Conservation (phyloP, 2,888 invertebrate genomes). For the Anoncus sp. region DNA sequence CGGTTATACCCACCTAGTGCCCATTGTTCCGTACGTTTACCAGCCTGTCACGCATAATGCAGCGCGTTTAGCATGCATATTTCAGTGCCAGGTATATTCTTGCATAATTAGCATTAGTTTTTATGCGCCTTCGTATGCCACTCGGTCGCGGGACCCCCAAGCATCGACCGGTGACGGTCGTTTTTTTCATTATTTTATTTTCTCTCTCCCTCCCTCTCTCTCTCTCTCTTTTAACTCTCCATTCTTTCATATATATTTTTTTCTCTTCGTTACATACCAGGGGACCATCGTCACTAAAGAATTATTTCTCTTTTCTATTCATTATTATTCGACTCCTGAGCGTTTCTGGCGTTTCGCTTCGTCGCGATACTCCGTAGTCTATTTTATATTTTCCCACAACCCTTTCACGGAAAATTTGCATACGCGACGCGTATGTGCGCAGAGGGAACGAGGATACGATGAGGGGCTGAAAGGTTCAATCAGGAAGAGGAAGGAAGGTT, state of each 20-base stretch:
- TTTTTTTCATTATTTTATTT: slow-evolving; percentile 47
- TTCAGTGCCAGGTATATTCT: slow-evolving; percentile 79
- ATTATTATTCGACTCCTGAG: slow-evolving; percentile 64
- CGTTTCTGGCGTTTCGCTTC: slow-evolving; percentile 52
- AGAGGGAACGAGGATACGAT: background rate
- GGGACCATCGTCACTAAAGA: slow-evolving; percentile 52
- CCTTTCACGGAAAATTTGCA: slow-evolving; percentile 73
- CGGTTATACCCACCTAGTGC: slow-evolving; percentile 69
- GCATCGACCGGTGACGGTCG: slow-evolving; percentile 61
- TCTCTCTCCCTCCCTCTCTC: slow-evolving; percentile 64
- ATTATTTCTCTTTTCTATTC: slow-evolving; percentile 61
- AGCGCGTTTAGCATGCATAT: slow-evolving; percentile 79
- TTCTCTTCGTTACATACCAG: slow-evolving; percentile 55
- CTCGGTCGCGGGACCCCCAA: slow-evolving; percentile 58
- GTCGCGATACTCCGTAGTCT: slow-evolving; percentile 46
- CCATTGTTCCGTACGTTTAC: slow-evolving; percentile 74
- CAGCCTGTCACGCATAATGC: slow-evolving; percentile 79
- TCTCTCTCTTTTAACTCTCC: slow-evolving; percentile 48
- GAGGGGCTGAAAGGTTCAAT: slow-evolving; percentile 47
- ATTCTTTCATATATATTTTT: slow-evolving; percentile 37
- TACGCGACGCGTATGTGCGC: slow-evolving; percentile 60
- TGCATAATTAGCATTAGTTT: slow-evolving; percentile 79
- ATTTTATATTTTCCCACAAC: slow-evolving; percentile 70
- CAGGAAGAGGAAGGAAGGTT: slow-evolving; percentile 32
- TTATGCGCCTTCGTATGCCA: slow-evolving; percentile 72